phyloP scores from a whole-genome alignment of 2,113 vertebrate species.

The Oncorhynchus nerka region DNA sequence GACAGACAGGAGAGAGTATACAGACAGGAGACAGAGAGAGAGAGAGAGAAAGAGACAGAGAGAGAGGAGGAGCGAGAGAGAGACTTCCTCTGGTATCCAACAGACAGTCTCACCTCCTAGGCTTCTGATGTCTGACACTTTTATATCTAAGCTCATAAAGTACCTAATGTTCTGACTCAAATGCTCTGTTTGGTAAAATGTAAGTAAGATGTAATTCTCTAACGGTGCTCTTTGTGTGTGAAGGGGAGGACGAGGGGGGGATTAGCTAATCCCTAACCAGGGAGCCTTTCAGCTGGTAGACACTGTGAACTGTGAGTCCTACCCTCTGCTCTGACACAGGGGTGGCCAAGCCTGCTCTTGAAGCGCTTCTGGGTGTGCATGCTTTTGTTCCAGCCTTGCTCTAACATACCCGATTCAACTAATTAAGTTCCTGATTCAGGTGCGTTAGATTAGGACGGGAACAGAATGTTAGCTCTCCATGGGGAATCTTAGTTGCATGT shows the following conservation, averaged over 20 bases:
- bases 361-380: no score
- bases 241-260: conserved; percentile 16
- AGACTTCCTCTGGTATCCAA: neutral
- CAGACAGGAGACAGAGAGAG: neutral
- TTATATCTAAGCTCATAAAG: conserved; percentile 5
- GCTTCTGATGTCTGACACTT: neutral
- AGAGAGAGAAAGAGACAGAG: no score
- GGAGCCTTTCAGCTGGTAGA: conserved; percentile 1
- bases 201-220: neutral
- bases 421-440: no score
- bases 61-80: no score
- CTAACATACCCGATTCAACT: no score
- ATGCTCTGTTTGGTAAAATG: no score
- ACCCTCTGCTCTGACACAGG: conserved; percentile 1
- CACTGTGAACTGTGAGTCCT: neutral
- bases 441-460: neutral
- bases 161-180: no score
- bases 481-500: no score
- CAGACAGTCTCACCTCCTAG: neutral
- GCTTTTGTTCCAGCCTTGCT: no score
- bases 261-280: neutral
- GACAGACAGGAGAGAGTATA: neutral
- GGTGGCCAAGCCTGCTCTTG: no score
- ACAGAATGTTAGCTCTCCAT: no score
- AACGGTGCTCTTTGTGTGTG: conserved; percentile 24